Evolutionary conservation across 2,113 vertebrate genomes (phyloP), one percentile per base, ranked within the genome.

Genomic region (Phaetusa simplex): DNA sequence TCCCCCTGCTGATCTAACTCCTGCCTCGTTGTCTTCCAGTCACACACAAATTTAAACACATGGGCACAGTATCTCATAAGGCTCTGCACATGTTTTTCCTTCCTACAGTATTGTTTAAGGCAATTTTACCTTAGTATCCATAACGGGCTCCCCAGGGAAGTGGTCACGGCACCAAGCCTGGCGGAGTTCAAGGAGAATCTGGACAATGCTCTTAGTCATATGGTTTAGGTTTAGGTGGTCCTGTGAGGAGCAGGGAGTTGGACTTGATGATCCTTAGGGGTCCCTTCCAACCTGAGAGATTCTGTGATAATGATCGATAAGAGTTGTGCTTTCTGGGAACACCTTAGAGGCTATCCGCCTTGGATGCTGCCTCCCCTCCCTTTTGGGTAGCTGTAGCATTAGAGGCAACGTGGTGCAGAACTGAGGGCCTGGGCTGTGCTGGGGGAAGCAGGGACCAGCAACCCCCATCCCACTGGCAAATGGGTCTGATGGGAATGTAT

Each of bases 1-100:
- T 88, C 11, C 5, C 14, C 2, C 30, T 77, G 16, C 50, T 82
- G 12, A 15, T 72, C 22, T 5, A 23, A 17, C 13, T 85, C 20
- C 23, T 67, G 18, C 8, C 12, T 65, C 52, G 82, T 53, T 38
- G 18, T 67, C 13, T 82, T 76, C 43, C 5, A 15, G 16, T 34
- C 7, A 55, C 8, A 20, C 49, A 21, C 29, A 82, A 32, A 38
- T 77, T 45, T 78, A 62, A 65, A 55, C 12, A 23, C 10, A 5
- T 10, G 8, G n/a, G 3, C n/a, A 14, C 9, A 15, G 15, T 27
- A 7, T 67, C 21, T 61, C 5, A 0, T 3, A 55, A 9, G 22
- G 42, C 9, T 76, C 21, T 80, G 58, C 9, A 23, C 3, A 0
- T 1, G 1, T 32, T 67, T 53, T 86, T 59, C 11, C 23, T 71